Base-by-base conservation (phyloP, 2,797 vertebrate genomes). In the Bradypodion pumilum region DNA sequence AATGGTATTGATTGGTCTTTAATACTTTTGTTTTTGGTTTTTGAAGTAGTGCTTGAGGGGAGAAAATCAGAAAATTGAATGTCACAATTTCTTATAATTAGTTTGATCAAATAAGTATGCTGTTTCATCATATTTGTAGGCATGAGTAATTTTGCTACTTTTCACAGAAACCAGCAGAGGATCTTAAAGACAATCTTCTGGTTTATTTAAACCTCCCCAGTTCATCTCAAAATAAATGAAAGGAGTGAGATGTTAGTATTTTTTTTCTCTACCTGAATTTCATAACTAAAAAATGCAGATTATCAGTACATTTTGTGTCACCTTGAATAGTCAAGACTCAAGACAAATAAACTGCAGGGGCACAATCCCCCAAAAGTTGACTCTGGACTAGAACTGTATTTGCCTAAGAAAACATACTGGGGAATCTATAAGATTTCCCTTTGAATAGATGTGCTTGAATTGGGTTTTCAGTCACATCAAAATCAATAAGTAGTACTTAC, bases 1-100 rank as follows among this genome's bases (percentile, higher is more conserved):
- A 92, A 87, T 59, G 70, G 3, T 90, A 91, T 91, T 87, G 72
- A 93, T 91, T 93, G 94, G 87, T 92, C 85, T 87, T 93, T 94
- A 91, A 91, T 78, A 89, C 59, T 90, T 91, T 89, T 90, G 66
- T 89, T 93, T 93, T 90, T 89, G 12, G 52, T 56, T 56, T 59
- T 76, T 59, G 92, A 94, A 95, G 87, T 82, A 74, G 78, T 88
- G 52, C 78, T 92, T 92, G 82, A 91, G n/a, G n/a, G 89, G 90
- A 83, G 85, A 91, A 94, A 94, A 90, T 92, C 65, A 91, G 87
- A 78, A n/a, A n/a, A 87, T 89, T 90, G 92, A 94, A 92, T 95
- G 82, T 91, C 87, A 94, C 94, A 74, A 94, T 95, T 95, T 93
- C 69, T 89, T 89, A 85, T 88, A 91, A 94, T 93, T 93, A 91